Evolutionary conservation across 64 coral and sea anemone species (phyloP).

Genomic region (Platygyra sinensis): DNA sequence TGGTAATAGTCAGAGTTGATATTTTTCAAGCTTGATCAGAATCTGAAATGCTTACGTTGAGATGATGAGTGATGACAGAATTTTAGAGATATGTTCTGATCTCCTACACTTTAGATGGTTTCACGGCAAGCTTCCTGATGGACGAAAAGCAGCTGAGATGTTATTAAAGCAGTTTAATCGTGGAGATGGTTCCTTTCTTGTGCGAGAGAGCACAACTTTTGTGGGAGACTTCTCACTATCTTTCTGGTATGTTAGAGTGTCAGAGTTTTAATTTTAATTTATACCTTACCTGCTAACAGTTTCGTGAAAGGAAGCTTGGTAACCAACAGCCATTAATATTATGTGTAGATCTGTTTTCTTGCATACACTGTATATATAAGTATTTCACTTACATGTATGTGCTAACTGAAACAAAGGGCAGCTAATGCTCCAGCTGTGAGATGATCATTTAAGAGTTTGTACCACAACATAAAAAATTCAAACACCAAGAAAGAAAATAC

Average conservation of each 20-base stretch:
- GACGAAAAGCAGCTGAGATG: conserved; percentile 64
- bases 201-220: conserved; percentile 90
- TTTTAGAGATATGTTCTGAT: background rate
- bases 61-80: too few species aligned
- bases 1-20: too few species aligned
- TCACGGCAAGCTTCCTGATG: conserved; percentile 91
- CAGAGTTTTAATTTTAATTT: background rate
- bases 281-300: background rate
- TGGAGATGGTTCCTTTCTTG: conserved; percentile 96
- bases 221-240: conserved; percentile 89
- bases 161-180: conserved; percentile 91
- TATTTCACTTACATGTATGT: too few species aligned
- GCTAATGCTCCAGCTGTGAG: too few species aligned
- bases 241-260: conserved; percentile 69
- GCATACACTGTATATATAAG: too few species aligned
- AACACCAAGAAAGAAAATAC: too few species aligned
- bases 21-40: background rate
- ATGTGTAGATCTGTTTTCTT: too few species aligned
- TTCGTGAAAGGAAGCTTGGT: background rate
- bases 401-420: too few species aligned
- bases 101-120: conserved; percentile 79
- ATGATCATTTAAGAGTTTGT: too few species aligned
- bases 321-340: background rate
- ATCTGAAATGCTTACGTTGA: too few species aligned
- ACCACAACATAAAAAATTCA: too few species aligned